Percentiles rank a stretch among this genome's conserved stretches.
Evolutionary conservation across 2,113 vertebrate genomes (phyloP).

Genomic region (Oreochromis tanganicae): DNA sequence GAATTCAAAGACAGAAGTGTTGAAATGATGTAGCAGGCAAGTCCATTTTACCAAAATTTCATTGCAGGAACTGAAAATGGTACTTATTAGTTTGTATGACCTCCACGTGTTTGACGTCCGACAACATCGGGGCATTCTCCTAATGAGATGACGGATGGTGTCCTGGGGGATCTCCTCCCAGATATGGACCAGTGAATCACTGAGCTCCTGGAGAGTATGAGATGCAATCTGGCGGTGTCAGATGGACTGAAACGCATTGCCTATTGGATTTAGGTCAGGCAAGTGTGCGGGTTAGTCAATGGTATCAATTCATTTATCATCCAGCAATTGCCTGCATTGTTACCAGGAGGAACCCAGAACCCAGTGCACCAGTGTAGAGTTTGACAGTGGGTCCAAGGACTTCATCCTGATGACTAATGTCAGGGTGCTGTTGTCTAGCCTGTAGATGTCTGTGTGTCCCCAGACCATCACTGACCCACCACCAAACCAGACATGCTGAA

Average conservation of each 20-base stretch:
- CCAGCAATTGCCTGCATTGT: neutral
- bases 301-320: neutral
- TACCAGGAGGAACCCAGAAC: neutral
- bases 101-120: neutral
- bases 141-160: neutral
- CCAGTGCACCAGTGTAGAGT: neutral
- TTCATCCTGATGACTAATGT: neutral
- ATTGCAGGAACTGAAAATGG: neutral
- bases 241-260: neutral
- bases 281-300: neutral
- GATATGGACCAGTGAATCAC: neutral
- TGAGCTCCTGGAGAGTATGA: neutral
- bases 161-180: neutral
- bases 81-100: neutral
- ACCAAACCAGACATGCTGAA: neutral
- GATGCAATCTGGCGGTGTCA: neutral
- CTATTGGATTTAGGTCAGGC: neutral
- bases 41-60: neutral
- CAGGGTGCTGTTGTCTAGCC: neutral
- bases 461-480: neutral
- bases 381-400: neutral
- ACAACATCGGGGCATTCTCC: neutral
- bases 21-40: neutral
- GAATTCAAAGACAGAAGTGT: neutral
- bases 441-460: neutral